Percentiles rank a stretch among this genome's conserved stretches.
These are phyloP conservation scores for Griposia aprilina DNA, from an alignment of 2,888 invertebrate species.

Conservation along the genomic window DNA sequence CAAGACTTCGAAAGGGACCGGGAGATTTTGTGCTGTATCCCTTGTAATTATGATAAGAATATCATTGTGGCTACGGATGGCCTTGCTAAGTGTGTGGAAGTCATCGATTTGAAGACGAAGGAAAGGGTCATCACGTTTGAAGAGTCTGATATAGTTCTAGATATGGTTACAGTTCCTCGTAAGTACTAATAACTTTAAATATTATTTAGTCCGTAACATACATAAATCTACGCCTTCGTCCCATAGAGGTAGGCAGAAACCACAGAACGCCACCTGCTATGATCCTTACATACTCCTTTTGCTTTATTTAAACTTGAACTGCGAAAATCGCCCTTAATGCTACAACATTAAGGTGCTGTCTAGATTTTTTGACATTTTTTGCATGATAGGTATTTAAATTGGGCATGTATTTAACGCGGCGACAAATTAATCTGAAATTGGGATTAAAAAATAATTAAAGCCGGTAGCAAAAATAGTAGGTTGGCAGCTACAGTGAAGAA, in stretches of 20 bases:
- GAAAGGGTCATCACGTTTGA: slow-evolving; percentile 79
- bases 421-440: no score
- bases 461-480: no score
- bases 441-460: no score
- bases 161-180: slow-evolving; percentile 84
- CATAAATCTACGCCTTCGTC: no score
- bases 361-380: background rate
- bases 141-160: slow-evolving; percentile 79
- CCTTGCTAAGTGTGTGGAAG: slow-evolving; percentile 74
- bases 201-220: no score
- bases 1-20: slow-evolving; percentile 79
- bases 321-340: background rate
- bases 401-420: no score
- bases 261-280: no score
- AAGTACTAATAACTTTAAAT: slow-evolving; percentile 57
- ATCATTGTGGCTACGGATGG: slow-evolving; percentile 78
- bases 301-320: background rate
- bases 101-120: slow-evolving; percentile 80
- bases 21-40: slow-evolving; percentile 79
- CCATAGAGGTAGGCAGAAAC: no score
- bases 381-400: background rate
- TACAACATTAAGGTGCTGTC: background rate
- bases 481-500: no score
- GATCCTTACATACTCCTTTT: no score
- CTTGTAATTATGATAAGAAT: slow-evolving; percentile 82